Percentiles rank a stretch among this genome's conserved stretches.
These are phyloP conservation scores for Sipha flava DNA, from an alignment of 1,140 invertebrate genomes.

Conservation along the genomic window DNA sequence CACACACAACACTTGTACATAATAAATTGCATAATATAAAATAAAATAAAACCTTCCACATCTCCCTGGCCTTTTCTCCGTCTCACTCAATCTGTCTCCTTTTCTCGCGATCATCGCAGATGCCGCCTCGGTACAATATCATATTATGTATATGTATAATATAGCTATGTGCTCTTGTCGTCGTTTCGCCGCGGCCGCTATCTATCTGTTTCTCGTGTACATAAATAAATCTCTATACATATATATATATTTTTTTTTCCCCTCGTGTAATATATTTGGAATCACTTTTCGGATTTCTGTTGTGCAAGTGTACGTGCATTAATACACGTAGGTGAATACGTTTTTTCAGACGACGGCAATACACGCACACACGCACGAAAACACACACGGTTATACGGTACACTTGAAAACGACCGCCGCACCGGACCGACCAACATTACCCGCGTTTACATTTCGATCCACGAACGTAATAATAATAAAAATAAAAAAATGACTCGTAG, in stretches of 20 bases:
- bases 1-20: not conserved
- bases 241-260: not conserved
- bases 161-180: not conserved
- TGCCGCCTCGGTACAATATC: too few species aligned
- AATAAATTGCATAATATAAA: constrained; percentile 4
- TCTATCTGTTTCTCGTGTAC: not conserved
- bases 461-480: too few species aligned
- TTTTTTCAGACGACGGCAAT: not conserved
- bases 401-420: not conserved
- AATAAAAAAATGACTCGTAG: too few species aligned
- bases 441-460: not conserved
- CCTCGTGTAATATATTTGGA: not conserved
- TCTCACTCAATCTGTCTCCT: too few species aligned
- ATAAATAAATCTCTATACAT: not conserved
- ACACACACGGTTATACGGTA: not conserved
- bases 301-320: not conserved
- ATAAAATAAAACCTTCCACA: not conserved
- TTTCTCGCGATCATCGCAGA: too few species aligned
- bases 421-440: not conserved
- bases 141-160: too few species aligned
- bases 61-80: not conserved
- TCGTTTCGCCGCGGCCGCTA: not conserved
- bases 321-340: not conserved
- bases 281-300: not conserved
- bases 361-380: not conserved